Evolutionary conservation across 2,888 invertebrate genomes (phyloP).

Genomic region (Spodoptera exigua): DNA sequence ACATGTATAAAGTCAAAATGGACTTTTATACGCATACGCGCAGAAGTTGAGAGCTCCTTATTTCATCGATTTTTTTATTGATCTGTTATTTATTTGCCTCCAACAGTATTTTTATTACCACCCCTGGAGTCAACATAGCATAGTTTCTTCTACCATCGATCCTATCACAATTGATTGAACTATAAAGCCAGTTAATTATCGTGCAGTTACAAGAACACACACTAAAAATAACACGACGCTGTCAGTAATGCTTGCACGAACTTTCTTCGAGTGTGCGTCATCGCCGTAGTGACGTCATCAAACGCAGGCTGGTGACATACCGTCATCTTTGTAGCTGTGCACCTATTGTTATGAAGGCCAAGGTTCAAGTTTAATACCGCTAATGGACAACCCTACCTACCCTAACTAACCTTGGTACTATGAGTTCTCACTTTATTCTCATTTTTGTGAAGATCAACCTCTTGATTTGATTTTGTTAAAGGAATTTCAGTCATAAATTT

Average conservation of each 20-base stretch:
- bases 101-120: too few species aligned
- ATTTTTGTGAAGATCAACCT: neutral
- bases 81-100: too few species aligned
- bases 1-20: too few species aligned
- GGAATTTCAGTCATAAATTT: too few species aligned
- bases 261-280: slow-evolving; percentile 20
- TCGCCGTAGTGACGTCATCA: slow-evolving; percentile 30
- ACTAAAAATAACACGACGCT: neutral
- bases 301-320: slow-evolving; percentile 25
- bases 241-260: neutral
- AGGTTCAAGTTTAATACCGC: slow-evolving; percentile 64
- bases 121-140: too few species aligned
- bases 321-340: slow-evolving; percentile 45
- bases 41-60: too few species aligned
- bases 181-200: neutral
- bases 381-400: slow-evolving; percentile 59
- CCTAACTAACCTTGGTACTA: slow-evolving; percentile 3
- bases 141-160: too few species aligned
- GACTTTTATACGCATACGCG: too few species aligned
- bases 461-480: too few species aligned
- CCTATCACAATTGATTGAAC: too few species aligned
- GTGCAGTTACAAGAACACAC: neutral
- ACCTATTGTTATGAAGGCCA: slow-evolving; percentile 56
- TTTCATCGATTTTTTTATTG: too few species aligned
- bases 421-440: slow-evolving; percentile 33